Base-by-base conservation (phyloP, 2,888 invertebrate species). In the Drosophila koepferae region DNA sequence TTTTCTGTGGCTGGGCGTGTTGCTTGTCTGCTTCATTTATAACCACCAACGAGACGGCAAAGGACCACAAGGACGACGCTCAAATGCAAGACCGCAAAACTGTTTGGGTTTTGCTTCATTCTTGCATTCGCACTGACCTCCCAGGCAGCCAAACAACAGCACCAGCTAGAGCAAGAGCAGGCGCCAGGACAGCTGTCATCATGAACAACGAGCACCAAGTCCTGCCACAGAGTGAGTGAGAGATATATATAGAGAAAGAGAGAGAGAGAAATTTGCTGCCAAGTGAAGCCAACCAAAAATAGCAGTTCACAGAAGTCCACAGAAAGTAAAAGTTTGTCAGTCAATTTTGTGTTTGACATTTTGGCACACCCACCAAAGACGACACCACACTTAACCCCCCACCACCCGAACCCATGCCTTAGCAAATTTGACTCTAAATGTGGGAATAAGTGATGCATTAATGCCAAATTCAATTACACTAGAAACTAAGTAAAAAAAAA, bases 1-100 rank as follows among this genome's bases (percentile, higher is more conserved):
- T 38, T 28, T 55, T 46, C 43, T 66, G 34, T 67, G 38, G 44
- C 31, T 36, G 55, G 56, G 72, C 31, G 40, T 43, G 43, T 67
- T 54, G 63, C 62, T 64, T 58, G 72, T 77, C 63, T 72, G 77
- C 72, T 77, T 78, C 77, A 78, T 78, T 78, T 81, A 78, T 78
- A 78, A 78, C 77, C 81, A 64, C 72, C 77, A 78, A 72, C 77
- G 77, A 81, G 86, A 82, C 75, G 80, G 77, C 83, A 70, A 73
- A 72, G 69, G 70, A 77, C 71, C 73, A 77, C 81, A 76, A 73
- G 73, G 71, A 73, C 44, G 67, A 65, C 36, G 73, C 64, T 78
- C 76, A 73, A 86, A 75, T 84, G 89, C 85, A 87, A 84, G 85
- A 87, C 84, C 84, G 66, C 84, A 84, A 84, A 84, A 84, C 80